Conservation (phyloP, 2,113 vertebrate genomes). For the Hystrix cristata region DNA sequence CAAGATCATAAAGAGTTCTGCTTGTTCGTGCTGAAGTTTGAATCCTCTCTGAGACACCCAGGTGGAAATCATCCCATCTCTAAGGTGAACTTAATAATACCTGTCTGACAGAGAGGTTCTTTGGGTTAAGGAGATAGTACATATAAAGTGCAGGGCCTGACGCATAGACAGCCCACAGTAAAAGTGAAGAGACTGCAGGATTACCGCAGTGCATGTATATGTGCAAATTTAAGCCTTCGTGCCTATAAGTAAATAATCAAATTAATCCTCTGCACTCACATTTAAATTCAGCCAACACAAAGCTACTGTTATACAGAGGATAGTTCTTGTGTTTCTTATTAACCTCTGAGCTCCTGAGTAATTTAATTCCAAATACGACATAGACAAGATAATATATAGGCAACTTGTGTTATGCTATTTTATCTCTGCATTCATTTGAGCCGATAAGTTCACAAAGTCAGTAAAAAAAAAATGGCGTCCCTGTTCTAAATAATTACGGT, state of each 20-base stretch:
- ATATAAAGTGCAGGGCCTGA: neutral
- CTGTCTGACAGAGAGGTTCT: neutral
- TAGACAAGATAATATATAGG: constrained; percentile 81
- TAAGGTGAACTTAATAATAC: neutral
- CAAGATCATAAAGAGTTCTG: neutral
- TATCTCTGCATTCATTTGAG: constrained; percentile 76
- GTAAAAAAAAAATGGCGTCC: constrained; percentile 72
- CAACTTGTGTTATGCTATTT: constrained; percentile 68
- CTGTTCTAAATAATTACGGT: constrained; percentile 83
- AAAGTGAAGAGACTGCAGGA: neutral
- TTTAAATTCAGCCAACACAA: constrained; percentile 66
- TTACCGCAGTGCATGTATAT: rapidly evolving
- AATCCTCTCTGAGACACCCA: neutral
- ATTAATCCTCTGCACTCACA: constrained; percentile 24
- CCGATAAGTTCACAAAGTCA: constrained; percentile 80
- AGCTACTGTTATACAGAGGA: constrained; percentile 44
- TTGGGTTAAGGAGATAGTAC: neutral
- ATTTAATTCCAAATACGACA: constrained; percentile 80
- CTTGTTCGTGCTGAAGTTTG: neutral
- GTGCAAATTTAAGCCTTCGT: neutral
- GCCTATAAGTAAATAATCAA: constrained; percentile 23
- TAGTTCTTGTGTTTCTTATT: constrained; percentile 74
- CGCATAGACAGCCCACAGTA: neutral
- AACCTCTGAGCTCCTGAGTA: constrained; percentile 76
- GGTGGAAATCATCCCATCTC: neutral